phyloP scores from a whole-genome alignment of 1,140 invertebrate genomes.

The Eumeta japonica region DNA sequence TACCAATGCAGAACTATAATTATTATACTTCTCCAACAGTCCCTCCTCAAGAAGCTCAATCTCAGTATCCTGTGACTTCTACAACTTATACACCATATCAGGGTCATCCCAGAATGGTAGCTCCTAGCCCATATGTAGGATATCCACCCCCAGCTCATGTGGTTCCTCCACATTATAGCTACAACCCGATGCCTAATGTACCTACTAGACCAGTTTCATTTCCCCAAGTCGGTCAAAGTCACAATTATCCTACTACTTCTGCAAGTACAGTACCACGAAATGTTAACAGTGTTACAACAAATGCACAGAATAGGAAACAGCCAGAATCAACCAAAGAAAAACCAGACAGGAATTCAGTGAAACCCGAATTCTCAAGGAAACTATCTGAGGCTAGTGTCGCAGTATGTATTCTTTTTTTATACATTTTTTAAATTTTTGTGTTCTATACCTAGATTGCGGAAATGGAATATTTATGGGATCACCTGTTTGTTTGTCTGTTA shows the following conservation, averaged over 20 bases:
- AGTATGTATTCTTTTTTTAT: slow-evolving; percentile 16
- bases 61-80: too few species aligned
- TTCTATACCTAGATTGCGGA: too few species aligned
- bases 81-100: too few species aligned
- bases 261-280: slow-evolving; percentile 11
- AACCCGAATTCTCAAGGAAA: slow-evolving; percentile 18
- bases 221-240: slow-evolving; percentile 30
- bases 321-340: slow-evolving; percentile 23
- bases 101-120: too few species aligned
- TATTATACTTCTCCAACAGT: slow-evolving; percentile 22
- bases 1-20: slow-evolving; percentile 20
- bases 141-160: slow-evolving; percentile 20
- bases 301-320: slow-evolving; percentile 16
- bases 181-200: slow-evolving; percentile 44
- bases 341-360: slow-evolving; percentile 19
- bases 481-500: neutral
- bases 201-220: slow-evolving; percentile 29
- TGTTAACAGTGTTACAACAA: slow-evolving; percentile 20
- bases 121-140: slow-evolving; percentile 25
- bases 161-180: slow-evolving; percentile 29
- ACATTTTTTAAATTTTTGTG: too few species aligned
- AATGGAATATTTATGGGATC: too few species aligned
- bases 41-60: too few species aligned
- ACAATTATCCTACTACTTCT: slow-evolving; percentile 22
- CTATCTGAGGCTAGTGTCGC: slow-evolving; percentile 33